These are phyloP conservation scores for Copidosoma aretas DNA, from an alignment of 2,888 invertebrate species.

Conservation along the genomic window DNA sequence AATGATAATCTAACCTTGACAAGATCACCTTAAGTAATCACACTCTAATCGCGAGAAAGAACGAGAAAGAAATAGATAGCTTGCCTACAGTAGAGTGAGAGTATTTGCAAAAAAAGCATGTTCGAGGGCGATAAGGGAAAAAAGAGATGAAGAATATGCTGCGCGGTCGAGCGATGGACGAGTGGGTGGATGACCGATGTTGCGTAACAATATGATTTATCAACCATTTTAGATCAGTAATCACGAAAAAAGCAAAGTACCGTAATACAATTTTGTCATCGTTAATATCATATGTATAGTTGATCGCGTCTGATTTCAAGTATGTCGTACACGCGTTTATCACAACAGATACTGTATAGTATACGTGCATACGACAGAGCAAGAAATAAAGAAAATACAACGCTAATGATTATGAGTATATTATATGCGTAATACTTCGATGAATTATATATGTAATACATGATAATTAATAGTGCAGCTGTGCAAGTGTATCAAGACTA, in stretches of 20 bases:
- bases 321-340: slow-evolving; percentile 39
- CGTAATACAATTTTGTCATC: not conserved
- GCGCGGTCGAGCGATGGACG: not conserved
- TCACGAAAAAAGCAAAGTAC: not conserved
- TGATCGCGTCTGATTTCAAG: slow-evolving; percentile 28
- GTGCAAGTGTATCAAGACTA: slow-evolving; percentile 43
- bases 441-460: slow-evolving; percentile 47
- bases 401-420: slow-evolving; percentile 46
- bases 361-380: slow-evolving; percentile 22
- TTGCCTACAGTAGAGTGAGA: not conserved
- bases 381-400: slow-evolving; percentile 24
- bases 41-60: slow-evolving; percentile 30
- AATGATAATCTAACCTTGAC: slow-evolving; percentile 36
- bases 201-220: slow-evolving; percentile 24
- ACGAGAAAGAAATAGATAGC: slow-evolving; percentile 4
- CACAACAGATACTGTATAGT: slow-evolving; percentile 12
- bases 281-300: slow-evolving; percentile 18
- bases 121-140: slow-evolving; percentile 3
- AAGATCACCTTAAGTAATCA: slow-evolving; percentile 14
- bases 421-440: slow-evolving; percentile 45
- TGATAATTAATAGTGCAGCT: slow-evolving; percentile 47
- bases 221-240: slow-evolving; percentile 18
- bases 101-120: not conserved
- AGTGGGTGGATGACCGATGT: slow-evolving; percentile 12
- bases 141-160: not conserved